Conservation (phyloP, 2,113 vertebrate genomes). For the Tachycineta bicolor region DNA sequence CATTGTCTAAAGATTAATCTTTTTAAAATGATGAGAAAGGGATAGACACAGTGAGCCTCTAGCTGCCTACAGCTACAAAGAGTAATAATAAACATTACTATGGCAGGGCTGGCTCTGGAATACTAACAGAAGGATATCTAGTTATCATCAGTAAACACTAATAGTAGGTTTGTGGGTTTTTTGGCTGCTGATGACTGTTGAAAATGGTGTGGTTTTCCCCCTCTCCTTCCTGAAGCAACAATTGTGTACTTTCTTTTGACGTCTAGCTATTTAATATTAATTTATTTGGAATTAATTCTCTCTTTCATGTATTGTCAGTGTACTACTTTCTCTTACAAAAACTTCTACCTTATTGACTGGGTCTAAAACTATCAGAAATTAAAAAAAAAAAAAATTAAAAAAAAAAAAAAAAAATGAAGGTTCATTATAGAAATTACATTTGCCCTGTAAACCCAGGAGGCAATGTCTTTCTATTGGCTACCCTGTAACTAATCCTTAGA, state of each 20-base stretch:
- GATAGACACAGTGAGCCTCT: constrained; percentile 57
- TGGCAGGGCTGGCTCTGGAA: constrained; percentile 37
- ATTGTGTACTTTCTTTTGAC: constrained; percentile 5
- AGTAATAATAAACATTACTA: constrained; percentile 68
- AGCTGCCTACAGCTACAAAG: constrained; percentile 66
- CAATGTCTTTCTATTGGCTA: constrained; percentile 64
- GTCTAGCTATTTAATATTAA: constrained; percentile 45
- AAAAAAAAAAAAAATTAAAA: constrained; percentile 4
- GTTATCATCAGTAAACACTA: constrained; percentile 69
- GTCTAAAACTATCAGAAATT: constrained; percentile 38
- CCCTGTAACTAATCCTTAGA: constrained; percentile 60
- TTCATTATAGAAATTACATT: constrained; percentile 77
- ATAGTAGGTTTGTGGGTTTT: constrained; percentile 45
- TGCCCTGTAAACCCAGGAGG: constrained; percentile 71
- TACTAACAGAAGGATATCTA: constrained; percentile 57
- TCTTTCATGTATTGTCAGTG: constrained; percentile 19
- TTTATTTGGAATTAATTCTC: constrained; percentile 52
- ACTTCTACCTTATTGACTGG: constrained; percentile 50
- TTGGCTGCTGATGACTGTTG: constrained; percentile 60
- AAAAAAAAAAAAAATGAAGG: background rate
- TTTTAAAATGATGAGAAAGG: constrained; percentile 64
- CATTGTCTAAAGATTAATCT: constrained; percentile 75
- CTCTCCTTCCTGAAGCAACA: constrained; percentile 36
- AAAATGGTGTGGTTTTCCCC: constrained; percentile 34
- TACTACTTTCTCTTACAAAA: background rate